A percentile compares a stretch with the other conserved stretches of the same genome.
Evolutionary conservation across 2,888 invertebrate species (phyloP).

Genomic region (Craniophora ligustri): DNA sequence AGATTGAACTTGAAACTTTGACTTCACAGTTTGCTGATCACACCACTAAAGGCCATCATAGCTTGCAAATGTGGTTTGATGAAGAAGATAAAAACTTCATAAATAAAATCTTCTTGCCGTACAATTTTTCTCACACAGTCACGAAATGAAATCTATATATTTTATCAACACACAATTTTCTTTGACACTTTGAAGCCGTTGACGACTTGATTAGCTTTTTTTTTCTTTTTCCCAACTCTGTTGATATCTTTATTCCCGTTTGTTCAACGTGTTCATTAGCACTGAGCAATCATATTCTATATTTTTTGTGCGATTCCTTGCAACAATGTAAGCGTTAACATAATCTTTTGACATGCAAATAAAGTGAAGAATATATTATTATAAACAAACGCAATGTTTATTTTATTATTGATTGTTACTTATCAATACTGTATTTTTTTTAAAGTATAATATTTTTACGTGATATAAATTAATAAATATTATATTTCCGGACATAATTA

Average conservation of each 20-base stretch:
- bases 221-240: background rate
- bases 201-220: background rate
- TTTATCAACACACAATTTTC: background rate
- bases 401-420: background rate
- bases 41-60: too few species aligned
- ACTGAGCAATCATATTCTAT: constrained; percentile 6
- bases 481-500: too few species aligned
- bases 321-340: constrained; percentile 7
- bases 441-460: background rate
- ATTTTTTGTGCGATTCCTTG: constrained; percentile 14
- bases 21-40: too few species aligned
- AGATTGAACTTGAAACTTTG: too few species aligned
- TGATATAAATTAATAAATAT: too few species aligned
- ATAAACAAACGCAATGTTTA: background rate
- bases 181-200: background rate
- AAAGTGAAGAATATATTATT: background rate
- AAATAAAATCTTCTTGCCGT: constrained; percentile 3
- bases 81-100: too few species aligned
- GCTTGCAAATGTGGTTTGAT: too few species aligned
- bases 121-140: background rate
- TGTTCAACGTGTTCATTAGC: constrained; percentile 16
- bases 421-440: too few species aligned
- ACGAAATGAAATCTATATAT: background rate
- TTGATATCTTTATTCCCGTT: constrained; percentile 24
- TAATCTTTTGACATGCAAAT: constrained; percentile 10